These are phyloP conservation scores for Apodemia mormo DNA, from an alignment of 2,888 invertebrate genomes.

Conservation along the genomic window DNA sequence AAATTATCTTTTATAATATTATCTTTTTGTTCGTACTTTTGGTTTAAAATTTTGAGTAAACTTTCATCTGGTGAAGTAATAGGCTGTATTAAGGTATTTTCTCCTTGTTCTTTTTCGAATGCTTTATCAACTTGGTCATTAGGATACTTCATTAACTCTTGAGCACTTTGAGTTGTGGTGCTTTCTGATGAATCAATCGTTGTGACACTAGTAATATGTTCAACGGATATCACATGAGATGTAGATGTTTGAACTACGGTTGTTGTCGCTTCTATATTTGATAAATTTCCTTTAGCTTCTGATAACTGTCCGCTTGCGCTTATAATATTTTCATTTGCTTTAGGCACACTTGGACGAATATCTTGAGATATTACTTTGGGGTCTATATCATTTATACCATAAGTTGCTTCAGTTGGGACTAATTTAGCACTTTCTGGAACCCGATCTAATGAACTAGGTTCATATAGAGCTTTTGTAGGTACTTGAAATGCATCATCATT, in stretches of 20 bases:
- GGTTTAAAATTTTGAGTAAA: neutral
- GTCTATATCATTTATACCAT: neutral
- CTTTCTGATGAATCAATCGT: slow-evolving; percentile 24
- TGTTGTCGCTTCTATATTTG: neutral
- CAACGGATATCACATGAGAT: slow-evolving; percentile 15
- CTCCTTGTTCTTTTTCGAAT: neutral
- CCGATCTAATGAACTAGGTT: neutral
- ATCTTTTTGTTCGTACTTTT: neutral
- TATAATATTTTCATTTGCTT: neutral
- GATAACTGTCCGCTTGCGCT: neutral
- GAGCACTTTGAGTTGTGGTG: slow-evolving; percentile 8
- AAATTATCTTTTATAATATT: neutral
- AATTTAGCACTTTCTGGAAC: neutral
- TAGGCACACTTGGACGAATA: neutral
- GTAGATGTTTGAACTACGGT: neutral
- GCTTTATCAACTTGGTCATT: slow-evolving; percentile 13
- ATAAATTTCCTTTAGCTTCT: neutral
- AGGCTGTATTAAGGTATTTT: neutral
- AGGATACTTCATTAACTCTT: neutral
- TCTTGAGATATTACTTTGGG: neutral
- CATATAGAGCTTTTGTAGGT: neutral
- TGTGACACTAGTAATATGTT: slow-evolving; percentile 1
- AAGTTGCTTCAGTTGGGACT: neutral
- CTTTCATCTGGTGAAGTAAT: neutral
- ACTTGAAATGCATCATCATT: neutral